Evolutionary conservation across 1,140 invertebrate species (phyloP).

Genomic region (Lordiphosa mommai): DNA sequence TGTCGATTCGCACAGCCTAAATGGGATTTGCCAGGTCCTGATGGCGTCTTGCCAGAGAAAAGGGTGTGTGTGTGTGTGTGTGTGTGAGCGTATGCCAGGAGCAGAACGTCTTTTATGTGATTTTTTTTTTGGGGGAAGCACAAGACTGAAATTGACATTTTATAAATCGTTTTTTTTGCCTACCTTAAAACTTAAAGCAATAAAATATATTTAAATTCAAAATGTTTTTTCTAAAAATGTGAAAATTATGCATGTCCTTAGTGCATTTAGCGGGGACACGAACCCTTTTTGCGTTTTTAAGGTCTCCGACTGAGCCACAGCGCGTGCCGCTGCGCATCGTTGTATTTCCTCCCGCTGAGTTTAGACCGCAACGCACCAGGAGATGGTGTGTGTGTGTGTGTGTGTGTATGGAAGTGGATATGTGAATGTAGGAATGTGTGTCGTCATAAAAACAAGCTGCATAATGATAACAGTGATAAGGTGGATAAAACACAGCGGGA

Average conservation of each 20-base stretch:
- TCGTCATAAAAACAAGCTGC: slow-evolving; percentile 37
- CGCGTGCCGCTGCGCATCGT: slow-evolving; percentile 47
- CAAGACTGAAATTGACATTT: slow-evolving; percentile 72
- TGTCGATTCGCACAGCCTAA: slow-evolving; percentile 77
- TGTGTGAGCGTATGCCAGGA: slow-evolving; percentile 3
- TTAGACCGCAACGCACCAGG: slow-evolving; percentile 65
- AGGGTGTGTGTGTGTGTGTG: slow-evolving; percentile 29
- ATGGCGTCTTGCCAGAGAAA: slow-evolving; percentile 42
- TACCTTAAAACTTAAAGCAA: slow-evolving; percentile 60
- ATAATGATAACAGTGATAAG: slow-evolving; percentile 55
- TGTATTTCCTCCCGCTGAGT: slow-evolving; percentile 47
- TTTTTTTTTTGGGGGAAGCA: slow-evolving; percentile 17
- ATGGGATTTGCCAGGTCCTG: slow-evolving; percentile 58
- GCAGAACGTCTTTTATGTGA: slow-evolving; percentile 41
- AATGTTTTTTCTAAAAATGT: slow-evolving; percentile 52
- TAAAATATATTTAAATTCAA: slow-evolving; percentile 71
- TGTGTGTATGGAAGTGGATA: slow-evolving; percentile 25
- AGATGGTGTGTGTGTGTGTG: slow-evolving; percentile 38
- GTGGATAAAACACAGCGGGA: slow-evolving; percentile 11
- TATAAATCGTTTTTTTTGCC: slow-evolving; percentile 62
- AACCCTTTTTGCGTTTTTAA: slow-evolving; percentile 53
- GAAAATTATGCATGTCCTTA: slow-evolving; percentile 63
- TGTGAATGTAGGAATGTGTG: slow-evolving; percentile 10
- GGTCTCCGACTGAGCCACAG: slow-evolving; percentile 28
- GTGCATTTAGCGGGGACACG: slow-evolving; percentile 46